Base-by-base conservation (phyloP, 2,113 vertebrate genomes). In the Zapornia atra region DNA sequence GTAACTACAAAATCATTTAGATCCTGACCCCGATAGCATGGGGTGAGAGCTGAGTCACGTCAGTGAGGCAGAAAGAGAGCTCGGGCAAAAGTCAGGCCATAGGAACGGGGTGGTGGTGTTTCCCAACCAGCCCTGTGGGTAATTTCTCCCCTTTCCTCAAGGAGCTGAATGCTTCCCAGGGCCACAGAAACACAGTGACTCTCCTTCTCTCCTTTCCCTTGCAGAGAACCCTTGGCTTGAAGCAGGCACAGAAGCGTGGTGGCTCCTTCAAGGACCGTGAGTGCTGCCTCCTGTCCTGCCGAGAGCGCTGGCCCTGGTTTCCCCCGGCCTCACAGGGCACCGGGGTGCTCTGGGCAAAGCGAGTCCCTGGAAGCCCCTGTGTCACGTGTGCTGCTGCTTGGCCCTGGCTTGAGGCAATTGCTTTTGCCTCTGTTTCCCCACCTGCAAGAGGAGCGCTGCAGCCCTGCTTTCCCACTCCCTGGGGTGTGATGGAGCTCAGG, bases 221-320 rank as follows among this genome's bases (percentile, higher is more conserved):
- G 25, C 97, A 99, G 99, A 98, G 66, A 96, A 98, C 98, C 3
- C 94, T 99, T 3, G 98, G 98, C 8, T 97, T 98, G 94, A 99
- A 97, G 94, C 98, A 98, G 31, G 98, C 98, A 86, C 98, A 99
- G 90, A 98, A 98, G 21, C 97, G 98, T 0, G 97, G 98, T 0
- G 99, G 99, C 77, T 99, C 99, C 2, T 99, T 99, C 98, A 99
- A 99, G 98, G 99, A 99, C 15, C 99, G 99, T 99, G 98, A 96
- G 98, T 98, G 63, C 77, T 19, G 40, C 63, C 9, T 36, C 22
- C 38, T 6, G 0, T 9, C 56, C 12, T 15, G 21, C 54, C 5
- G 1, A 11, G 5, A 14, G 50, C 6, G 2, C 17, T 9, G 1
- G 12, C 85, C 22, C 33, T 3, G 0, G 21, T 0, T 0, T 36